These are phyloP conservation scores for Parascotia fuliginaria DNA, from an alignment of 2,888 invertebrate genomes.

Conservation along the genomic window DNA sequence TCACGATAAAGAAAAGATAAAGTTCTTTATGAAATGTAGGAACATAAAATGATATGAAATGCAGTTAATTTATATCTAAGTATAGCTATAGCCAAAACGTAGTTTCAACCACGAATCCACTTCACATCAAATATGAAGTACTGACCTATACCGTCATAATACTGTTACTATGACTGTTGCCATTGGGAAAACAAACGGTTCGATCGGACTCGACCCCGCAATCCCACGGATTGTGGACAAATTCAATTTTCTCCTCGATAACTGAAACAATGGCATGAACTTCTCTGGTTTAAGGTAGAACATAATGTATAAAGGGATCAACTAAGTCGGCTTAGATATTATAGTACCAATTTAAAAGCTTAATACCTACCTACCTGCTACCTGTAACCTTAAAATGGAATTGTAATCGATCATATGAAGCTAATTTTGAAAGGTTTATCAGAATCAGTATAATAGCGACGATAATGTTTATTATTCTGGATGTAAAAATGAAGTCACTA, in stretches of 20 bases:
- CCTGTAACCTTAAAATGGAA: no score
- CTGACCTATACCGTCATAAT: constrained; percentile 34
- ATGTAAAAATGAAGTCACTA: no score
- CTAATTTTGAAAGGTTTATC: no score
- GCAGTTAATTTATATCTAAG: no score
- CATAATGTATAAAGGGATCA: not conserved
- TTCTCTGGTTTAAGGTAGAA: constrained; percentile 23
- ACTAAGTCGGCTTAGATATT: no score
- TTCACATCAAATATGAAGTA: constrained; percentile 21
- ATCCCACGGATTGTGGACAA: constrained; percentile 77
- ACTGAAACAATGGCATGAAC: constrained; percentile 66
- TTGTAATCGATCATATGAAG: no score
- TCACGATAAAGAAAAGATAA: no score
- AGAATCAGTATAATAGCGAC: no score
- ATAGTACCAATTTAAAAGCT: no score
- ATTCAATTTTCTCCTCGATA: constrained; percentile 80
- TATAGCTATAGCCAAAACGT: not conserved
- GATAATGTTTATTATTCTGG: no score
- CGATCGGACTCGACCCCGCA: constrained; percentile 61
- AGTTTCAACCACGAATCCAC: constrained; percentile 2
- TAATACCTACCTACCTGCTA: no score
- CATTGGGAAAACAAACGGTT: constrained; percentile 72
- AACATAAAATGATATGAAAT: not conserved
- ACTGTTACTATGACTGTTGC: constrained; percentile 47
- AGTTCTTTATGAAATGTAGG: no score